Evolutionary conservation across 2,113 vertebrate genomes (phyloP), one percentile per base, ranked within the genome.

Genomic region (Sphaerodactylus townsendi): DNA sequence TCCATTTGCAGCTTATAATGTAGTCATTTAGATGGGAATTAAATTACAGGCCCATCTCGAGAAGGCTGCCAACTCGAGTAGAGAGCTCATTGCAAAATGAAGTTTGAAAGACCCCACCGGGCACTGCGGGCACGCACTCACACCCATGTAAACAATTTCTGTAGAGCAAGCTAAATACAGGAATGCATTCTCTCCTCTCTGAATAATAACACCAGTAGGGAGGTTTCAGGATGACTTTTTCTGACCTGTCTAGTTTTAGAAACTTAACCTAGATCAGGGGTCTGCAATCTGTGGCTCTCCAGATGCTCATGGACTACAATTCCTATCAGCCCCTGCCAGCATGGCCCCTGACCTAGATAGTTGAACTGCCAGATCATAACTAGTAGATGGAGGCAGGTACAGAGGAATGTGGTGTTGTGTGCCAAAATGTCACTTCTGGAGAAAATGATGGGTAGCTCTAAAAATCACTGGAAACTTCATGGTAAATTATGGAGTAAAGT

Each of bases 21-120:
- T 37, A 87, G 77, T 79, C 33, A 77, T 79, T 79, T 87, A 64
- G 53, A 68, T 84, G 74, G 81, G 86, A 79, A 83, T 84, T 74
- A 87, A 83, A 87, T 87, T 83, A 73, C 80, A 83, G 59, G 69
- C 37, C 81, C 73, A 76, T 83, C 59, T 82, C 50, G 77, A 66
- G 35, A 62, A 64, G 35, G 68, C 59, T 87, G 85, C 81, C 86
- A 83, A 69, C 56, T 68, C 59, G 46, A 79, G 35, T 75, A 28
- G 17, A 56, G 70, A 37, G 62, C 77, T 79, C 76, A 28, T 65
- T 75, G 65, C 59, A 65, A 68, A 86, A 86, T 69, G 64, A 81
- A 81, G 33, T 66, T 56, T 81, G 70, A 77, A 75, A 48, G 59
- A 79, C 71, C 69, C 64, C 74, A 69, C 56, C 35, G 79, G 74